A percentile compares a stretch with the other conserved stretches of the same genome.
Conservation (phyloP, 1,140 invertebrate genomes). For the Sarcophaga bullata region DNA sequence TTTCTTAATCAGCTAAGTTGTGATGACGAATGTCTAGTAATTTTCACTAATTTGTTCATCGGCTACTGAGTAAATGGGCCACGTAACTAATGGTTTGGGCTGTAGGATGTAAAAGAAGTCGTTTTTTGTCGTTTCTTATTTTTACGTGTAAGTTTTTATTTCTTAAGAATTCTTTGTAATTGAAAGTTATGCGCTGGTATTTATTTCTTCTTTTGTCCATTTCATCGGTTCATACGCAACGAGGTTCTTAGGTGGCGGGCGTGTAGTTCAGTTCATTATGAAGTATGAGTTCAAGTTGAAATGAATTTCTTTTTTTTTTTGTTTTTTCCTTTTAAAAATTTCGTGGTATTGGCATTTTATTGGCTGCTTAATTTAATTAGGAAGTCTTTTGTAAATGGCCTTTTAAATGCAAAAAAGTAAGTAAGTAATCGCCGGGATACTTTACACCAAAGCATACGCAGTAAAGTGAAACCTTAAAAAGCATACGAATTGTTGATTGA, state of each 20-base stretch:
- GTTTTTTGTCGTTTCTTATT: too few relatives aligned
- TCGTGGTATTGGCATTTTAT: neutral
- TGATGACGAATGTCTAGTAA: too few relatives aligned
- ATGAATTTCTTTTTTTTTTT: neutral
- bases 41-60: too few relatives aligned
- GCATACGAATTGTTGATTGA: neutral
- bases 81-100: too few relatives aligned
- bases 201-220: neutral
- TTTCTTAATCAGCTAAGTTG: too few relatives aligned
- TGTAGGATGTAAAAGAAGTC: too few relatives aligned
- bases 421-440: neutral
- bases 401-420: neutral
- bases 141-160: neutral
- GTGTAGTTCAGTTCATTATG: neutral
- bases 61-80: too few relatives aligned
- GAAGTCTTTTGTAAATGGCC: slow-evolving; percentile 1
- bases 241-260: neutral
- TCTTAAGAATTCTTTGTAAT: slow-evolving; percentile 21
- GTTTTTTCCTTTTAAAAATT: neutral
- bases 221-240: neutral
- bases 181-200: slow-evolving; percentile 10
- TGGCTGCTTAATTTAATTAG: slow-evolving; percentile 26
- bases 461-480: neutral
- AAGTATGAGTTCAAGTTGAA: neutral
- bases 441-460: neutral